phyloP scores from a whole-genome alignment of 2,797 vertebrate genomes.

The Miichthys miiuy region DNA sequence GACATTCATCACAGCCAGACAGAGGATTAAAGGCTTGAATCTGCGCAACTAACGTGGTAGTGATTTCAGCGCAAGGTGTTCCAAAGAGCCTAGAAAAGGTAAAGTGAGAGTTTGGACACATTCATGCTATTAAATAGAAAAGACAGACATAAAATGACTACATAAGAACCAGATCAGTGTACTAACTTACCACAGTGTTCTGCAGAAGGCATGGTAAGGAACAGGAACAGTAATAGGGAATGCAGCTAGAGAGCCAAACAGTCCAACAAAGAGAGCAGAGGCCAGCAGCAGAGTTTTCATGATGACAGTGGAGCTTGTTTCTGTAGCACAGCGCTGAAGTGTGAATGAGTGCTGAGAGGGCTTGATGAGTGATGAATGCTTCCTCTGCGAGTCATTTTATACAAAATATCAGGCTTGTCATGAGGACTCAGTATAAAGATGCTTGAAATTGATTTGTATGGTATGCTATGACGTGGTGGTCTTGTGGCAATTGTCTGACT shows the following conservation, averaged over 20 bases:
- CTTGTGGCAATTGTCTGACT: too few species aligned
- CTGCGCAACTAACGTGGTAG: slow-evolving; percentile 36
- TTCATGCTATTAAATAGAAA: too few species aligned
- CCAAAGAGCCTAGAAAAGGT: slow-evolving; percentile 52
- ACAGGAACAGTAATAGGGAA: slow-evolving; percentile 1
- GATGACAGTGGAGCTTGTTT: slow-evolving; percentile 5
- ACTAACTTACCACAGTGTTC: slow-evolving; percentile 38
- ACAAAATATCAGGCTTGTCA: too few species aligned
- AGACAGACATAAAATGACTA: background rate
- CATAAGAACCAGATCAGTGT: background rate
- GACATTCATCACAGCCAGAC: slow-evolving; percentile 25
- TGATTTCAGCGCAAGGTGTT: slow-evolving; percentile 49
- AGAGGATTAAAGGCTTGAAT: slow-evolving; percentile 42
- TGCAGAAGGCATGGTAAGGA: slow-evolving; percentile 50
- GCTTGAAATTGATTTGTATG: too few species aligned
- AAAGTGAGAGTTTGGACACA: background rate
- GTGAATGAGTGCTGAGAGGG: background rate
- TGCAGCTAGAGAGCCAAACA: slow-evolving; percentile 18
- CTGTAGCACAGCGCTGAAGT: background rate
- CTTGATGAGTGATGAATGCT: too few species aligned
- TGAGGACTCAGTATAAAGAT: too few species aligned
- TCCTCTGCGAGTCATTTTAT: too few species aligned
- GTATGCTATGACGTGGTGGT: too few species aligned
- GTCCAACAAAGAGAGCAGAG: slow-evolving; percentile 42
- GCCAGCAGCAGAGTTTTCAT: slow-evolving; percentile 52